These are phyloP conservation scores for Cheilosia soror DNA, from an alignment of 2,888 invertebrate species.

Conservation along the genomic window DNA sequence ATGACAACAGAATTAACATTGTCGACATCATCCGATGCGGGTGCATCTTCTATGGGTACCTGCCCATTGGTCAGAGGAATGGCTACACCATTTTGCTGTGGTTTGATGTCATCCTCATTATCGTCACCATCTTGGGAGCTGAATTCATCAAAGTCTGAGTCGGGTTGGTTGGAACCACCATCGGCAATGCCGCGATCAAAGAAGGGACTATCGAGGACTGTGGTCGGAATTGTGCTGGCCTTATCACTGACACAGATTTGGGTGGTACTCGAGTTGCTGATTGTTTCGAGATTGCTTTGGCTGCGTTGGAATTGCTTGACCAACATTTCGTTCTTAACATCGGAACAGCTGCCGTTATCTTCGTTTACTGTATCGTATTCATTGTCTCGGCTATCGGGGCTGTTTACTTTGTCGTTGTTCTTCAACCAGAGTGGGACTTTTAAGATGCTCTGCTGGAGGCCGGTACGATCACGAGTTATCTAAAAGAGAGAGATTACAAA, in stretches of 20 bases:
- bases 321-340: constrained; percentile 79
- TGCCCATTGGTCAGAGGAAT: constrained; percentile 41
- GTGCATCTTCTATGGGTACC: constrained; percentile 7
- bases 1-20: constrained; percentile 81
- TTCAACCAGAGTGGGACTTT: constrained; percentile 87
- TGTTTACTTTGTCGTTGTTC: constrained; percentile 80
- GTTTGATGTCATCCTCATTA: constrained; percentile 82
- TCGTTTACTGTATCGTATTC: constrained; percentile 72
- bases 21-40: constrained; percentile 25
- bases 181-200: constrained; percentile 85
- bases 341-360: constrained; percentile 79
- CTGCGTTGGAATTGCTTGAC: constrained; percentile 81
- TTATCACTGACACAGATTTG: constrained; percentile 79
- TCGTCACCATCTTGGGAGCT: constrained; percentile 90
- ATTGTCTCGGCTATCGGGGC: constrained; percentile 69
- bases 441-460: constrained; percentile 92
- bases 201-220: constrained; percentile 77
- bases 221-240: constrained; percentile 76
- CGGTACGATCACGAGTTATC: constrained; percentile 94
- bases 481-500: constrained; percentile 49
- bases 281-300: constrained; percentile 83
- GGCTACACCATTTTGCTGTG: constrained; percentile 54
- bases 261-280: constrained; percentile 78
- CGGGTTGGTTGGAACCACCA: constrained; percentile 93
- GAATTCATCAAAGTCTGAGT: constrained; percentile 94